phyloP scores from a whole-genome alignment of 2,113 vertebrate genomes.

The Cebus imitator region DNA sequence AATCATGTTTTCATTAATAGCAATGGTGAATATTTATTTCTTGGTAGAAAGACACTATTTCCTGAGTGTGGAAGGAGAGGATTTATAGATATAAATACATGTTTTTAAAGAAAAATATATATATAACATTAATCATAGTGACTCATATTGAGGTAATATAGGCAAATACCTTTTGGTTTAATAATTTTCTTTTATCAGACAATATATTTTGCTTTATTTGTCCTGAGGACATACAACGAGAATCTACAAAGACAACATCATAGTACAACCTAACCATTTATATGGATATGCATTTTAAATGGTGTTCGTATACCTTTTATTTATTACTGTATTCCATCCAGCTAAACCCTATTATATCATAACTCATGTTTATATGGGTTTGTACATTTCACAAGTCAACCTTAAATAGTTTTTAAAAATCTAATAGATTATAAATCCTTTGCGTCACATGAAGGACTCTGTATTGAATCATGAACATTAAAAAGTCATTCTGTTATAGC shows the following conservation, averaged over 20 bases:
- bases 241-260: conserved; percentile 41
- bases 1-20: conserved; percentile 72
- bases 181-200: conserved; percentile 13
- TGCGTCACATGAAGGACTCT: neutral
- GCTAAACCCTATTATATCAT: neutral
- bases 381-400: neutral
- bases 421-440: neutral
- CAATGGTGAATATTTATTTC: neutral
- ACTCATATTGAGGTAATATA: conserved; percentile 19
- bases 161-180: neutral
- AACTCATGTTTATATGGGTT: neutral
- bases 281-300: neutral
- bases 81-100: neutral
- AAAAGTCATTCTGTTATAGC: neutral
- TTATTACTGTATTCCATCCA: neutral
- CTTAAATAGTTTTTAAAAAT: neutral
- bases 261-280: neutral
- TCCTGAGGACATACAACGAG: neutral
- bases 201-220: conserved; percentile 34
- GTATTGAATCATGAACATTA: neutral
- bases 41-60: neutral
- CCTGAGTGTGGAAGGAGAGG: neutral
- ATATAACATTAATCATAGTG: neutral
- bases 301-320: neutral
- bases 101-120: conserved; percentile 8